A percentile compares a stretch with the other conserved stretches of the same genome.
Evolutionary conservation across 1,140 invertebrate species (phyloP).

Genomic region (Cherax destructor): DNA sequence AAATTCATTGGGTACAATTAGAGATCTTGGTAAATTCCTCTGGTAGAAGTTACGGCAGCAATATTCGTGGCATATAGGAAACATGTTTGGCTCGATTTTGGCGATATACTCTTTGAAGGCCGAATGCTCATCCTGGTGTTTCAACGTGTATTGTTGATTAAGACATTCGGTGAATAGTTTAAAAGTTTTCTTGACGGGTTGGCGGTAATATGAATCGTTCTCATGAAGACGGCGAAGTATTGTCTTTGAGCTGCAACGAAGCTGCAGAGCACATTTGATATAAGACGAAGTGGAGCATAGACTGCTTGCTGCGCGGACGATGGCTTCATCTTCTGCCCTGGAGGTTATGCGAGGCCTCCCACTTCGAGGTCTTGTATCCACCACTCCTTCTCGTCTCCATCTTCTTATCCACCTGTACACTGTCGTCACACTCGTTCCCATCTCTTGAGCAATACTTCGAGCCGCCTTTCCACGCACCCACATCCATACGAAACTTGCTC

Average conservation of each 20-base stretch:
- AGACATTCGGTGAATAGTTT: neutral
- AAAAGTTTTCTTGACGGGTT: neutral
- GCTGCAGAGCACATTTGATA: neutral
- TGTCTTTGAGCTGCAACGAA: neutral
- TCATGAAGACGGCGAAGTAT: neutral
- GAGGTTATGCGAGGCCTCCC: constrained; percentile 13
- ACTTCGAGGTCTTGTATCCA: constrained; percentile 17
- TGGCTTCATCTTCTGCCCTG: neutral
- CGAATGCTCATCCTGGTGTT: no score
- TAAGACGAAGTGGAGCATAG: neutral
- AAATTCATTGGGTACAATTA: no score
- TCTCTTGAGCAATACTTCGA: constrained; percentile 19
- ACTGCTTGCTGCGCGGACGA: neutral
- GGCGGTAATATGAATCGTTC: neutral
- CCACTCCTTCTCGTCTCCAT: constrained; percentile 21
- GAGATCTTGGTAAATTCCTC: no score
- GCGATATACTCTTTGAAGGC: no score
- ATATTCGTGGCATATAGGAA: no score
- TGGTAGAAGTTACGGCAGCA: no score
- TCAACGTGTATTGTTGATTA: no score
- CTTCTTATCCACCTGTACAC: constrained; percentile 38
- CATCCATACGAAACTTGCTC: constrained; percentile 12
- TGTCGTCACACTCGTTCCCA: constrained; percentile 11
- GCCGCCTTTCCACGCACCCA: constrained; percentile 18
- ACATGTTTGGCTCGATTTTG: no score